Percentiles rank a stretch among this genome's conserved stretches.
phyloP scores from a whole-genome alignment of 1,140 invertebrate genomes.

The Phenacoccus solenopsis region DNA sequence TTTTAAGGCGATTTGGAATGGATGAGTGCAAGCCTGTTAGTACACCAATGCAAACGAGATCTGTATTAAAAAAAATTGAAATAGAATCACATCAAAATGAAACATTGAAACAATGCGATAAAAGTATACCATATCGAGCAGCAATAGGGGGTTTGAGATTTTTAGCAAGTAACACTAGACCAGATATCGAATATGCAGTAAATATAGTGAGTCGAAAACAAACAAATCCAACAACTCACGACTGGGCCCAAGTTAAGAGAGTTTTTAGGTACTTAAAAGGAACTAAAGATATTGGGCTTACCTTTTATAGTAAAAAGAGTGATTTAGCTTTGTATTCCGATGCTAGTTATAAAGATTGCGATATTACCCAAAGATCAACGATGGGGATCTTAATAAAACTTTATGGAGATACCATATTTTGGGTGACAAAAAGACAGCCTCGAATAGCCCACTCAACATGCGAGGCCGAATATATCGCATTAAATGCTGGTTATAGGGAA shows the following conservation, averaged over 20 bases:
- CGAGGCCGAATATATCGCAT: slow-evolving; percentile 29
- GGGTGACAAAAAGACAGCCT: slow-evolving; percentile 26
- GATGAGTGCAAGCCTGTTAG: slow-evolving; percentile 30
- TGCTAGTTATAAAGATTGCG: slow-evolving; percentile 23
- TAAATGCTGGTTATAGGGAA: slow-evolving; percentile 26
- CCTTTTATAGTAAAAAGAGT: slow-evolving; percentile 9
- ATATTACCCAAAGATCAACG: slow-evolving; percentile 27
- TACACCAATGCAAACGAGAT: slow-evolving; percentile 32
- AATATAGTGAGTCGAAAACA: slow-evolving; percentile 27
- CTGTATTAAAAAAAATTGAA: not conserved
- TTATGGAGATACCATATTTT: slow-evolving; percentile 23
- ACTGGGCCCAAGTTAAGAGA: slow-evolving; percentile 28
- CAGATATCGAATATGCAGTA: slow-evolving; percentile 33
- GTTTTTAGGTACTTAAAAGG: slow-evolving; percentile 30
- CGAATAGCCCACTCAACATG: slow-evolving; percentile 26
- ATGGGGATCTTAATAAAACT: slow-evolving; percentile 27
- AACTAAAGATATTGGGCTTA: slow-evolving; percentile 20
- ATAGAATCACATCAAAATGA: too few relatives aligned
- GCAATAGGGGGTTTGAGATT: slow-evolving; percentile 33
- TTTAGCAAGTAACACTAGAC: slow-evolving; percentile 30
- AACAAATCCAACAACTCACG: slow-evolving; percentile 22
- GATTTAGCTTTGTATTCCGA: slow-evolving; percentile 23
- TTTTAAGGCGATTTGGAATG: slow-evolving; percentile 32
- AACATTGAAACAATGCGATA: too few relatives aligned
- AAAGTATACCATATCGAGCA: slow-evolving; percentile 29